These are phyloP conservation scores for Girardinus metallicus DNA, from an alignment of 2,797 vertebrate species.

Conservation along the genomic window DNA sequence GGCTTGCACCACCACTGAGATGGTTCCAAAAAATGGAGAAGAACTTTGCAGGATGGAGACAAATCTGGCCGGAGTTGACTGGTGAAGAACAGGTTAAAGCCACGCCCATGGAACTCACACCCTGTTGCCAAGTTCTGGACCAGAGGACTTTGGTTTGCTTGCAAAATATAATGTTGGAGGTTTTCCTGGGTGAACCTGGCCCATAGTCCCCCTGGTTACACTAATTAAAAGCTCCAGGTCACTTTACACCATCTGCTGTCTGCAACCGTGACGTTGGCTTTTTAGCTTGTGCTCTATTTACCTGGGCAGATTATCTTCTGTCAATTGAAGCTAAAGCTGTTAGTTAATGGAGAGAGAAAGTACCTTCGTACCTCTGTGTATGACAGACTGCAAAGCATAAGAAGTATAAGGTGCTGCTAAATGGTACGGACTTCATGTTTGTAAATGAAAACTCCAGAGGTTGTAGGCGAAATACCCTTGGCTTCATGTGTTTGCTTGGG, in stretches of 20 bases:
- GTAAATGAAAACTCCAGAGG: background rate
- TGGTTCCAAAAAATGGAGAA: no score
- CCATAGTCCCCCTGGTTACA: background rate
- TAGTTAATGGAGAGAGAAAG: background rate
- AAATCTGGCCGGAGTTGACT: no score
- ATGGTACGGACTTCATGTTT: background rate
- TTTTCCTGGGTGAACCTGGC: background rate
- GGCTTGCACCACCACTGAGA: no score
- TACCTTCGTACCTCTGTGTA: background rate
- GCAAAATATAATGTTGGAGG: background rate
- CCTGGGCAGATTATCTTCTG: conserved; percentile 31
- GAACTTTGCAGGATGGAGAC: no score
- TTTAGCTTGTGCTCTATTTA: conserved; percentile 13
- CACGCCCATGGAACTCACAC: background rate
- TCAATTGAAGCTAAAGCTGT: conserved; percentile 21
- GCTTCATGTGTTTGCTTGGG: conserved; percentile 13
- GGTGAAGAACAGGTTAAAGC: no score
- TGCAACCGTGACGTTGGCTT: background rate
- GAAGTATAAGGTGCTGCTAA: background rate
- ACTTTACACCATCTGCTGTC: background rate
- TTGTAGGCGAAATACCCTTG: conserved; percentile 9
- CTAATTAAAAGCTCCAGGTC: conserved; percentile 1
- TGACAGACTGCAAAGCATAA: background rate
- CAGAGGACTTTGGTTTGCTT: background rate
- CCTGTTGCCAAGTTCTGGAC: background rate